Conservation (phyloP, 2,113 vertebrate species). For the Platysteira castanea region DNA sequence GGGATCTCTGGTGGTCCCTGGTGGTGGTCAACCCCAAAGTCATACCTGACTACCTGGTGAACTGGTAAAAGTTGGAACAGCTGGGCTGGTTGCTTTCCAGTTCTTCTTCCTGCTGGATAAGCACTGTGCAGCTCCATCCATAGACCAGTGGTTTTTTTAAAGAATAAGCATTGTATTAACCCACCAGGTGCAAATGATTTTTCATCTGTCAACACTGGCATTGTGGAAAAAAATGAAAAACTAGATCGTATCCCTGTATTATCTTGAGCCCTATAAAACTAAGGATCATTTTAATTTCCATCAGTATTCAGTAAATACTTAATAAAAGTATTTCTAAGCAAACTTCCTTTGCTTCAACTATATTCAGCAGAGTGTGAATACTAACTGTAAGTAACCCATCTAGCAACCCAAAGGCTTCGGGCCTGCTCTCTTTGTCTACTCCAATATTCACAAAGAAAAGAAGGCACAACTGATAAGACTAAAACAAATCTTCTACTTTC, state of each 20-base stretch:
- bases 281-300: neutral
- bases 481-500: neutral
- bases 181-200: neutral
- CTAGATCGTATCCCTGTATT: neutral
- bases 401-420: neutral
- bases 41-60: neutral
- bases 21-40: neutral
- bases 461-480: neutral
- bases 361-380: neutral
- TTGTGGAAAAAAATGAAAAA: neutral
- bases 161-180: neutral
- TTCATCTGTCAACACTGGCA: neutral
- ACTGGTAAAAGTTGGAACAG: neutral
- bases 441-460: neutral
- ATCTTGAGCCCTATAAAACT: neutral
- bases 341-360: neutral
- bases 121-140: neutral
- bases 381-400: neutral
- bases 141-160: neutral
- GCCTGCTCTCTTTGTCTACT: neutral
- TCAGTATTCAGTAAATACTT: conserved; percentile 22
- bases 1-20: neutral
- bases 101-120: neutral
- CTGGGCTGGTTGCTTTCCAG: neutral
- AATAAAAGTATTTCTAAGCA: neutral